These are phyloP conservation scores for Flexamia atlantica DNA, from an alignment of 2,888 invertebrate species.

Conservation along the genomic window DNA sequence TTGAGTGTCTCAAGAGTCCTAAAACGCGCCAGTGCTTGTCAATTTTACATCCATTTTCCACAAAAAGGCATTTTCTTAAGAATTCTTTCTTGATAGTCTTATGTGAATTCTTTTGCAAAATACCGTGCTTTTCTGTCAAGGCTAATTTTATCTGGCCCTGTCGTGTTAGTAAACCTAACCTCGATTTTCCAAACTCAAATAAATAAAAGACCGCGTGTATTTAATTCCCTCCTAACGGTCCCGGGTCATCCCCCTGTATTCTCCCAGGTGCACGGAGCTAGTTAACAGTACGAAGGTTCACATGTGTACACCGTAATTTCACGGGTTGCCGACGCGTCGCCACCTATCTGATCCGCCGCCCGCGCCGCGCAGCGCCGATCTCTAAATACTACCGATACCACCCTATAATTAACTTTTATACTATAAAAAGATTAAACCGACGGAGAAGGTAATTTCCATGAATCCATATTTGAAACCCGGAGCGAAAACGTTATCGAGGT, in stretches of 20 bases:
- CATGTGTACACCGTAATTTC: conserved; percentile 55
- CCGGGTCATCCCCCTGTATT: neutral
- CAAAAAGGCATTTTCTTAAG: too few species aligned
- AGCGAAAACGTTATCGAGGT: conserved; percentile 63
- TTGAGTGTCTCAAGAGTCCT: too few species aligned
- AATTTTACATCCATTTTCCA: too few species aligned
- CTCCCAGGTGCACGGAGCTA: conserved; percentile 1
- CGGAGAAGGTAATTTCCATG: conserved; percentile 62
- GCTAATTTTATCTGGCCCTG: too few species aligned
- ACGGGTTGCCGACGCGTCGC: conserved; percentile 10
- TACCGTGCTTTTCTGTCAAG: too few species aligned
- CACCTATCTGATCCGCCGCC: neutral
- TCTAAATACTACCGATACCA: conserved; percentile 63
- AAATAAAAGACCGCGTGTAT: too few species aligned
- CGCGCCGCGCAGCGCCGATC: conserved; percentile 30
- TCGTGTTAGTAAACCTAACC: too few species aligned
- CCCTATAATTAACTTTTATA: conserved; percentile 63
- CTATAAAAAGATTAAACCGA: conserved; percentile 63
- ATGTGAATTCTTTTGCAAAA: too few species aligned
- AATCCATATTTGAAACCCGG: conserved; percentile 64
- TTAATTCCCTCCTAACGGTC: too few species aligned
- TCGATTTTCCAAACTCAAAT: too few species aligned
- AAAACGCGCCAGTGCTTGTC: too few species aligned
- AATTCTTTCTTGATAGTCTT: too few species aligned
- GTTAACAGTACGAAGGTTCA: conserved; percentile 48